Evolutionary conservation across 2,797 vertebrate species (phyloP).

Genomic region (Vireo griseus): DNA sequence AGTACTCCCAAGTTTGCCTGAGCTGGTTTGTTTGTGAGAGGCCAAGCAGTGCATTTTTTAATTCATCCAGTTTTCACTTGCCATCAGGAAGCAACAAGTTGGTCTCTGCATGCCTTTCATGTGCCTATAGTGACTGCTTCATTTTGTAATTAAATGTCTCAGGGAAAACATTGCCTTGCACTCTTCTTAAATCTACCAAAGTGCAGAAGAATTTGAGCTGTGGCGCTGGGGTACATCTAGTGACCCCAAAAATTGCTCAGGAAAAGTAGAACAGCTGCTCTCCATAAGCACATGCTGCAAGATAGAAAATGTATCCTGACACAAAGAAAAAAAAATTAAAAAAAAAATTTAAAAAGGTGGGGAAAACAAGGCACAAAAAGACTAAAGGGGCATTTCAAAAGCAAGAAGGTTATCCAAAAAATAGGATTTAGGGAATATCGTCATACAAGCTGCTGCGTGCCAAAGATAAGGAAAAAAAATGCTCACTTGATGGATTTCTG

Average conservation of each 20-base stretch:
- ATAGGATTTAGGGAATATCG: not conserved
- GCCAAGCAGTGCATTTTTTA: not conserved
- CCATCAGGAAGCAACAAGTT: not conserved
- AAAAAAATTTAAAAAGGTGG: not conserved
- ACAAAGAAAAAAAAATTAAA: not conserved
- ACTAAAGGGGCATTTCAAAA: not conserved
- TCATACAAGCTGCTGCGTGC: not conserved
- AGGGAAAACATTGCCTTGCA: not conserved
- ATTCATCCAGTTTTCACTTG: not conserved
- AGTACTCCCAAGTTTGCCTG: not conserved
- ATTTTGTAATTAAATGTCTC: not conserved
- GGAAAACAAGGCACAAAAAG: not conserved
- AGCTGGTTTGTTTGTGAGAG: not conserved
- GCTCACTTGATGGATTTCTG: not conserved
- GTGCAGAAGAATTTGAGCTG: not conserved
- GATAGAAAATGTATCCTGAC: not conserved
- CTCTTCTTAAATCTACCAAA: not conserved
- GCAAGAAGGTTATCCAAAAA: not conserved
- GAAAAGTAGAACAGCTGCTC: not conserved
- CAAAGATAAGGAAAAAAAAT: not conserved
- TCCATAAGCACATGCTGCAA: not conserved
- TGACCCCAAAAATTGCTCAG: not conserved
- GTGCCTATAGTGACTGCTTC: not conserved
- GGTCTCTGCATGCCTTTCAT: not conserved
- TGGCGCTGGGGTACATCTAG: fast-evolving